Conservation (phyloP, 2,888 invertebrate genomes). For the Leptinotarsa haldemani region DNA sequence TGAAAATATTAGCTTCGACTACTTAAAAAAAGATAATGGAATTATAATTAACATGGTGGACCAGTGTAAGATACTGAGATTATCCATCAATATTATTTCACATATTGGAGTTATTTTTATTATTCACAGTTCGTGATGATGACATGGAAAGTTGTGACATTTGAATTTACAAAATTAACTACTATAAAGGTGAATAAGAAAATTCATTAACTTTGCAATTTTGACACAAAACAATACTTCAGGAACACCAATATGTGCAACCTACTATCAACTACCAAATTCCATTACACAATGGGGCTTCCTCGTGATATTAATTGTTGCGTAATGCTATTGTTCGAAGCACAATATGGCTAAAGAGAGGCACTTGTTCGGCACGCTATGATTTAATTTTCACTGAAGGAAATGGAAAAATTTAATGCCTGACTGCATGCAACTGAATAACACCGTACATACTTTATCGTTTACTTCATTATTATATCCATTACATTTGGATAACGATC, state of each 20-base stretch:
- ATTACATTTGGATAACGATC: not conserved
- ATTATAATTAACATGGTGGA: too few relatives aligned
- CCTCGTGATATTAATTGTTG: not conserved
- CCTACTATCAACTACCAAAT: not conserved
- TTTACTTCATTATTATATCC: slow-evolving; percentile 3
- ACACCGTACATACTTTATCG: not conserved
- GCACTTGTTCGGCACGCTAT: slow-evolving; percentile 14
- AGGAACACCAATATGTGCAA: not conserved
- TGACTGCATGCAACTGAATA: slow-evolving; percentile 1
- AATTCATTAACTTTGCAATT: not conserved
- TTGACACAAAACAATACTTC: not conserved
- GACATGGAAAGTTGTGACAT: too few relatives aligned
- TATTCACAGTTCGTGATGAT: too few relatives aligned
- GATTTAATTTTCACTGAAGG: slow-evolving; percentile 1
- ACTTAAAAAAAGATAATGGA: too few relatives aligned
- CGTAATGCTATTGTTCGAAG: slow-evolving; percentile 2
- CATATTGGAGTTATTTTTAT: too few relatives aligned
- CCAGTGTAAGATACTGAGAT: too few relatives aligned
- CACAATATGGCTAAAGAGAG: slow-evolving; percentile 5
- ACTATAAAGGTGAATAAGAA: not conserved
- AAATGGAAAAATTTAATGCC: slow-evolving; percentile 11
- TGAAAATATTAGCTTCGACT: too few relatives aligned
- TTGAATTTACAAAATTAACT: not conserved
- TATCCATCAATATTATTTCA: too few relatives aligned
- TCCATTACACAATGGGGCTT: slow-evolving; percentile 1